A percentile compares a stretch with the other conserved stretches of the same genome.
Conservation (phyloP, 1,140 invertebrate genomes). For the Lamellibrachia luymesi region DNA sequence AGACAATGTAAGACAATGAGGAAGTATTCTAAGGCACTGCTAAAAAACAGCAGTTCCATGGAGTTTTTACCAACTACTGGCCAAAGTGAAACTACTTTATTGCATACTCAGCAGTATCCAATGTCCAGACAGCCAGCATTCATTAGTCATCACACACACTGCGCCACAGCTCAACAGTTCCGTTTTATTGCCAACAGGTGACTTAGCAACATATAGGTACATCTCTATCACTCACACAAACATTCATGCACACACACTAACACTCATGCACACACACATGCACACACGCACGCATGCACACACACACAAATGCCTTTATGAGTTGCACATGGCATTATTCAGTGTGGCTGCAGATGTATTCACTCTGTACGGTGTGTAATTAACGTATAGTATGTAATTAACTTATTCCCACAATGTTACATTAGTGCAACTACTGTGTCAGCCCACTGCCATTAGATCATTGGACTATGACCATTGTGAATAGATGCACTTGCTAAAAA, state of each 20-base stretch:
- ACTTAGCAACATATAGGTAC: not conserved
- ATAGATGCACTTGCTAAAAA: not conserved
- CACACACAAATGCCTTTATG: no score
- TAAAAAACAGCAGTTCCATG: not conserved
- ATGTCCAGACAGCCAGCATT: not conserved
- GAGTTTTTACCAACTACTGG: not conserved
- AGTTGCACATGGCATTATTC: no score
- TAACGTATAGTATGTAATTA: no score
- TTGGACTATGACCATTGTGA: no score
- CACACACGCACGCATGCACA: no score
- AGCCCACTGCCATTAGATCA: no score
- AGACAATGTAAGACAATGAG: not conserved
- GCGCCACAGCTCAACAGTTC: not conserved
- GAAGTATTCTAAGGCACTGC: not conserved
- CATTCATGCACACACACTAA: no score
- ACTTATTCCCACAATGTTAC: no score
- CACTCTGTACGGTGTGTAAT: no score
- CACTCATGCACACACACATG: no score
- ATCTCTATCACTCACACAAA: not conserved
- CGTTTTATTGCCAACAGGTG: not conserved
- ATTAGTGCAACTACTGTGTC: no score
- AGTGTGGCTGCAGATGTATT: no score
- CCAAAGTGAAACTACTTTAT: not conserved
- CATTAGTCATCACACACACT: not conserved
- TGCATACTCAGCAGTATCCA: not conserved